phyloP scores from a whole-genome alignment of 2,113 vertebrate genomes.

The Catagonus wagneri region DNA sequence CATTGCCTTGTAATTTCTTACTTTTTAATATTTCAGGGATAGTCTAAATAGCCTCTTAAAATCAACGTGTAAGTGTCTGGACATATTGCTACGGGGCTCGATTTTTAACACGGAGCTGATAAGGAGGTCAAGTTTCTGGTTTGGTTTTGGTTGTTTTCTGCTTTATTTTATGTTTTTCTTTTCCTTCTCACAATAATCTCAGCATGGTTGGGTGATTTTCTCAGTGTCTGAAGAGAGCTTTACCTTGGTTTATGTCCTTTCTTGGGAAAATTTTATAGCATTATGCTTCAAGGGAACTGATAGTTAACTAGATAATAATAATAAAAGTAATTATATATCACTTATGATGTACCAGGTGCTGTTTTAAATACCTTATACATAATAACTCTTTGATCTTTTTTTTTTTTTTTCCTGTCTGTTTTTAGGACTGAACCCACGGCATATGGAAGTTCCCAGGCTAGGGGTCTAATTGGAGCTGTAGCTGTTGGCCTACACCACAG shows the following conservation, averaged over 20 bases:
- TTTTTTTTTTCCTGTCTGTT: neutral
- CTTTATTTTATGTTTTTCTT: neutral
- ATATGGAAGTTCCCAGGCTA: no score
- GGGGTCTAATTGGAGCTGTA: no score
- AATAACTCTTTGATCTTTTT: neutral
- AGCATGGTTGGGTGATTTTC: constrained; percentile 29
- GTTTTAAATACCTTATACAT: neutral
- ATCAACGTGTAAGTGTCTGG: constrained; percentile 52
- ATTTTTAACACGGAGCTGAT: constrained; percentile 30
- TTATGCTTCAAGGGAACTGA: constrained; percentile 57
- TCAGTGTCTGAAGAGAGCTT: constrained; percentile 29
- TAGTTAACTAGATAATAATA: constrained; percentile 43
- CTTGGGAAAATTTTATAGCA: constrained; percentile 66
- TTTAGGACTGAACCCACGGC: no score
- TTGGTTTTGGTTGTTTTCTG: neutral
- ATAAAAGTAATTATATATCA: constrained; percentile 7
- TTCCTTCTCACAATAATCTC: constrained; percentile 25
- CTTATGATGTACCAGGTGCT: neutral
- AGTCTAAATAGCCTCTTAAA: constrained; percentile 63
- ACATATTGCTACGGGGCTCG: constrained; percentile 20
- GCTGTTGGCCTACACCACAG: no score
- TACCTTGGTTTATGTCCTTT: constrained; percentile 37
- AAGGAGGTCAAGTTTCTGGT: neutral
- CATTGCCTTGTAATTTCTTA: neutral
- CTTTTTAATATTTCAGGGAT: constrained; percentile 23